Evolutionary conservation across 2,113 vertebrate species (phyloP).

Genomic region (Grammomys surdaster): DNA sequence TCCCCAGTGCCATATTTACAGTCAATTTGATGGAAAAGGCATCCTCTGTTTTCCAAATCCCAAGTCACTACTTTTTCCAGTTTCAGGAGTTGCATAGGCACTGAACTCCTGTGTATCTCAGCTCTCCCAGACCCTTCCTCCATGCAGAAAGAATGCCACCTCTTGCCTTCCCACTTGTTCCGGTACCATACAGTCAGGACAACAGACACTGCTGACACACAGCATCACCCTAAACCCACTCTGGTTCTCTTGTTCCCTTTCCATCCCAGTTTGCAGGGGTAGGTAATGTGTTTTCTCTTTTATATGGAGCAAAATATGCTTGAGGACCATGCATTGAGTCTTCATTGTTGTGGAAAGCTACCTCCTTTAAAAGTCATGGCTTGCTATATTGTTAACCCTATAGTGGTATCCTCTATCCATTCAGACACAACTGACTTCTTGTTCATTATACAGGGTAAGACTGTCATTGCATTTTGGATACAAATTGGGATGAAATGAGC

Average conservation of each 20-base stretch:
- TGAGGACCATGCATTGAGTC: background rate
- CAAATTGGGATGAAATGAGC: background rate
- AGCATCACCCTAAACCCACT: background rate
- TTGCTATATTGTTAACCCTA: background rate
- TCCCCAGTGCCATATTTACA: background rate
- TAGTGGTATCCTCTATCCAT: fast-evolving
- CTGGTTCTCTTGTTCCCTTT: fast-evolving
- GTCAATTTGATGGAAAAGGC: background rate
- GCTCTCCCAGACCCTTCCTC: background rate
- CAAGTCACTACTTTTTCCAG: background rate
- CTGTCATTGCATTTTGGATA: background rate
- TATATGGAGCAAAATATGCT: background rate
- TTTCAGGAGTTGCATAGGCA: background rate
- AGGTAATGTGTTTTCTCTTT: background rate
- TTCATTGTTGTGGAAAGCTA: background rate
- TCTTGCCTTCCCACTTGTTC: background rate
- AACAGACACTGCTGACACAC: background rate
- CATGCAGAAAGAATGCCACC: background rate
- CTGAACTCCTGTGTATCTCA: background rate
- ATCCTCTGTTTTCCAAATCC: background rate
- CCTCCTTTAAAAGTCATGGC: background rate
- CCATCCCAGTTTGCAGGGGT: background rate
- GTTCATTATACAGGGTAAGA: background rate
- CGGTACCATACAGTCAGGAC: background rate
- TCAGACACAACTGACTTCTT: too few species aligned